Conservation (phyloP, 2,113 vertebrate species). For the Lanius ludovicianus region DNA sequence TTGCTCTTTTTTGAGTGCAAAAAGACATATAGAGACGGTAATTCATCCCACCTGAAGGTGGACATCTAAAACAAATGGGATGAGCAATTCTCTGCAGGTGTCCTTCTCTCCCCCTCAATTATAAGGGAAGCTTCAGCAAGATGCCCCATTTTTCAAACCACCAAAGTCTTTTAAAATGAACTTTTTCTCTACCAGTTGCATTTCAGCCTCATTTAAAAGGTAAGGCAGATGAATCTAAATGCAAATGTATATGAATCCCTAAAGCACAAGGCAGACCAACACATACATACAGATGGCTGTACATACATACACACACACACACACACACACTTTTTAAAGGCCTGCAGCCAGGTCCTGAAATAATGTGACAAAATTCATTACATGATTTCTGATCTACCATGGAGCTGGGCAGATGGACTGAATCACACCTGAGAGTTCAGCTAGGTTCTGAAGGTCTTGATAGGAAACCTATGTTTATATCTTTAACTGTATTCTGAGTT, state of each 20-base stretch:
- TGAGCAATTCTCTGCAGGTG: neutral
- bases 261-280: neutral
- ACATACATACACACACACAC: accelerated
- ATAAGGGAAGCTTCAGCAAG: neutral
- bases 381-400: neutral
- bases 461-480: neutral
- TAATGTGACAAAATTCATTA: neutral
- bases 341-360: neutral
- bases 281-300: neutral
- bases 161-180: neutral
- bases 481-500: neutral
- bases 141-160: neutral
- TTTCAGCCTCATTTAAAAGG: neutral
- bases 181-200: neutral
- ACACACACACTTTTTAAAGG: neutral
- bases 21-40: neutral
- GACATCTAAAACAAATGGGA: neutral
- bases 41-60: neutral
- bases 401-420: neutral
- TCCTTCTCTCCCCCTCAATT: neutral
- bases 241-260: neutral
- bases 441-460: neutral
- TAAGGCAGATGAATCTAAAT: neutral
- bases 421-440: neutral
- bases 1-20: neutral